Evolutionary conservation across 2,797 vertebrate species (phyloP).

Genomic region (Myripristis murdjan): DNA sequence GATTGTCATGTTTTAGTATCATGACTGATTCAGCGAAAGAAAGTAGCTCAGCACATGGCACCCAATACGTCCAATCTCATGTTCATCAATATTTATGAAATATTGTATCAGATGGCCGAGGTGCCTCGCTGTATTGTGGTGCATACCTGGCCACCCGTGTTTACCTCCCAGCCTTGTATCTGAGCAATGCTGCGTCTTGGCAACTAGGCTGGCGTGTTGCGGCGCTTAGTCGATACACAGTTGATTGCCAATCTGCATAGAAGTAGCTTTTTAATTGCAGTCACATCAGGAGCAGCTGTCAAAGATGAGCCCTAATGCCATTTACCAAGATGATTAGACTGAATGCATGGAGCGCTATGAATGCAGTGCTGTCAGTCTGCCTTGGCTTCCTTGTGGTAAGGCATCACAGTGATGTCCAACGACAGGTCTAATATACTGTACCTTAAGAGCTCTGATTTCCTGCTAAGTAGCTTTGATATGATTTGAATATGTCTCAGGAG

Average conservation of each 20-base stretch:
- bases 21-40: conserved; percentile 26
- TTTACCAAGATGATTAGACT: conserved; percentile 53
- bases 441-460: conserved; percentile 4
- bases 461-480: conserved; percentile 13
- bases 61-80: background rate
- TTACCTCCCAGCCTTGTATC: background rate
- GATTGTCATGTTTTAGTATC: conserved; percentile 9
- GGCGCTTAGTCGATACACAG: background rate
- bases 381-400: conserved; percentile 16
- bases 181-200: background rate
- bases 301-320: conserved; percentile 39
- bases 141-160: background rate
- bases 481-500: conserved; percentile 9
- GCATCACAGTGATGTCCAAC: conserved; percentile 24
- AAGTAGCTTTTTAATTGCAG: conserved; percentile 50
- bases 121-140: background rate
- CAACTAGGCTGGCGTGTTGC: conserved; percentile 1
- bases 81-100: conserved; percentile 36
- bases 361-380: conserved; percentile 6
- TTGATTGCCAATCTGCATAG: background rate
- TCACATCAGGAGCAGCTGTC: conserved; percentile 58
- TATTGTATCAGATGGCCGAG: background rate
- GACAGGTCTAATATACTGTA: conserved; percentile 23
- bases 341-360: conserved; percentile 9
- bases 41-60: conserved; percentile 6